Evolutionary conservation across 2,888 invertebrate genomes (phyloP).

Genomic region (Pristionchus japonicus): DNA sequence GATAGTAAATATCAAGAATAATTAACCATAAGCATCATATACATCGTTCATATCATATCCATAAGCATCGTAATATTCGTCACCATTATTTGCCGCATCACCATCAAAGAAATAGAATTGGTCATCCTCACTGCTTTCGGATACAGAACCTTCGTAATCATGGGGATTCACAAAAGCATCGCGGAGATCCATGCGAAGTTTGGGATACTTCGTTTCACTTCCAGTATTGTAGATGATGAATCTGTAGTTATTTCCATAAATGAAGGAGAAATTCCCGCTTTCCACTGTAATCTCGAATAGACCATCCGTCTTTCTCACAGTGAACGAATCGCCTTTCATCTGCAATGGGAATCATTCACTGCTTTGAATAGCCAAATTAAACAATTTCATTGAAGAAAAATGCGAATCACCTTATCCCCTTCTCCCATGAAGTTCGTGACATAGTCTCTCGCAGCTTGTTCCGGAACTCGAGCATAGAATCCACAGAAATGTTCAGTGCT

Average conservation of each 20-base stretch:
- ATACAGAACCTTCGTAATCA: neutral
- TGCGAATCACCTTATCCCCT: neutral
- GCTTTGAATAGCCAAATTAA: too few species aligned
- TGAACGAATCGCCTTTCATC: neutral
- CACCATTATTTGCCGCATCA: neutral
- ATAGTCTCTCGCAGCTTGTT: too few species aligned
- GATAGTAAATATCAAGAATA: neutral
- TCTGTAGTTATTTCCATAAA: neutral
- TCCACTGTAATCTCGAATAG: neutral
- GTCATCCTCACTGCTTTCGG: too few species aligned
- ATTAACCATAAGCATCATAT: neutral
- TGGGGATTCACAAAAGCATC: neutral
- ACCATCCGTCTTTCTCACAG: neutral
- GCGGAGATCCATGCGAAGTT: neutral
- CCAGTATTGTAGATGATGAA: neutral
- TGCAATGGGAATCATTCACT: neutral
- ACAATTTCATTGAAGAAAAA: too few species aligned
- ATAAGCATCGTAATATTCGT: neutral
- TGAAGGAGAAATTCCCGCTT: neutral
- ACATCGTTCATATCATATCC: neutral
- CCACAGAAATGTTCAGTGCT: too few species aligned
- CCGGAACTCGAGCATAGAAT: neutral
- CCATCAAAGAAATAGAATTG: too few species aligned
- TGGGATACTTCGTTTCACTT: neutral
- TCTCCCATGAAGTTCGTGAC: neutral